Evolutionary conservation across 1,140 invertebrate species (phyloP).

Genomic region (Vanessa atalanta): DNA sequence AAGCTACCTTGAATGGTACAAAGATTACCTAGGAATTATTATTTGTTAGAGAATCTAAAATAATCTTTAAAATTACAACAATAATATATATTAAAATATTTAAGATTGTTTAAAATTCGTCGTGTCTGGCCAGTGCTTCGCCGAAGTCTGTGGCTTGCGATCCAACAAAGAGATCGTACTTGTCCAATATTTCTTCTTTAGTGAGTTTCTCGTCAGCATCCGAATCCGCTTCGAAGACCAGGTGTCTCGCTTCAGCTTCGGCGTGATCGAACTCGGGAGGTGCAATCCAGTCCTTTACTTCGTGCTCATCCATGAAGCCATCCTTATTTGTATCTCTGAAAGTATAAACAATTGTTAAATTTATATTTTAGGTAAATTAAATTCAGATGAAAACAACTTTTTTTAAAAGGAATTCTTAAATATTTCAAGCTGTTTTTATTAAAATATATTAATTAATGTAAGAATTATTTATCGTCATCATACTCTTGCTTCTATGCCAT

Average conservation of each 20-base stretch:
- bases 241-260: slow-evolving; percentile 96
- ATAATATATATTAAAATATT: too few species aligned
- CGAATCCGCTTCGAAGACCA: slow-evolving; percentile 96
- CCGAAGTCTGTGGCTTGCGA: slow-evolving; percentile 99
- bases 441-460: too few species aligned
- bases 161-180: slow-evolving; percentile 99
- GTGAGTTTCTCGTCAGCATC: slow-evolving; percentile 95
- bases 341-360: slow-evolving; percentile 1
- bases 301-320: slow-evolving; percentile 93
- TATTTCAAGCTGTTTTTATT: too few species aligned
- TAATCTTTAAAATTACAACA: too few species aligned
- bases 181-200: slow-evolving; percentile 95
- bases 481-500: too few species aligned
- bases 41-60: too few species aligned
- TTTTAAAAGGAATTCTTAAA: too few species aligned
- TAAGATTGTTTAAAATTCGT: slow-evolving; percentile 88
- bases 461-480: too few species aligned
- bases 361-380: neutral
- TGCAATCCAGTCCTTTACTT: slow-evolving; percentile 96
- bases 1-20: too few species aligned
- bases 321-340: slow-evolving; percentile 91
- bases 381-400: too few species aligned
- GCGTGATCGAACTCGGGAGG: slow-evolving; percentile 98
- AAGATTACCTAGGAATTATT: too few species aligned
- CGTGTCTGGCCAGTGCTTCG: slow-evolving; percentile 95